phyloP scores from a whole-genome alignment of 2,797 vertebrate genomes.

The Xerus rutilus region DNA sequence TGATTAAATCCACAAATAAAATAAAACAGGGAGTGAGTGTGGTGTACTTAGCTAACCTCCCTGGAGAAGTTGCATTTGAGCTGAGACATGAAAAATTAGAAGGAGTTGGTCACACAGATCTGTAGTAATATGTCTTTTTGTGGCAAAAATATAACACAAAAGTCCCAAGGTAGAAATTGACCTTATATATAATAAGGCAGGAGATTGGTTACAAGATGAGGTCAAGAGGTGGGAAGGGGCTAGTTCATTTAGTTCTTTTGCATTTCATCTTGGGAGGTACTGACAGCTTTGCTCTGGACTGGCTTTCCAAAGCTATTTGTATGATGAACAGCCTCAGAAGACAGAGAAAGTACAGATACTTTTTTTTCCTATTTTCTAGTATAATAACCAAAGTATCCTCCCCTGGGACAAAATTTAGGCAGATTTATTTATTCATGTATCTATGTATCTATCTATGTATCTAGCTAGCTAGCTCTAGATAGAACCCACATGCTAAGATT shows the following conservation, averaged over 20 bases:
- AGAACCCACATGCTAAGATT: neutral
- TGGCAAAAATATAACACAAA: neutral
- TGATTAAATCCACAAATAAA: neutral
- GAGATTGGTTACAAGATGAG: neutral
- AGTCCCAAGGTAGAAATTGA: neutral
- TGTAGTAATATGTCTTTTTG: neutral
- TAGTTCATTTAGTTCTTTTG: neutral
- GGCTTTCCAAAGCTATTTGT: neutral
- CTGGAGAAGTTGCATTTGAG: neutral
- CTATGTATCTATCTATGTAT: too few species aligned
- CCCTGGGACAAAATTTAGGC: neutral
- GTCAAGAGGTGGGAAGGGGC: neutral
- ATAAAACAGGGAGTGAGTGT: neutral
- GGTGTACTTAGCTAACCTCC: neutral
- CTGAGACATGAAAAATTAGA: neutral
- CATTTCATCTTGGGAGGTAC: neutral
- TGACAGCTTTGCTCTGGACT: neutral
- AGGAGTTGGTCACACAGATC: neutral
- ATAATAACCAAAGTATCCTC: neutral
- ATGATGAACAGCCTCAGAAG: neutral
- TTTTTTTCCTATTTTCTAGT: neutral
- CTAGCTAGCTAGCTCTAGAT: too few species aligned
- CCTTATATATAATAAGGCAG: too few species aligned
- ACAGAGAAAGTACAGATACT: neutral
- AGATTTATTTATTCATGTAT: neutral